Base-by-base conservation (phyloP, 2,797 vertebrate genomes). In the Brachymystax lenok region DNA sequence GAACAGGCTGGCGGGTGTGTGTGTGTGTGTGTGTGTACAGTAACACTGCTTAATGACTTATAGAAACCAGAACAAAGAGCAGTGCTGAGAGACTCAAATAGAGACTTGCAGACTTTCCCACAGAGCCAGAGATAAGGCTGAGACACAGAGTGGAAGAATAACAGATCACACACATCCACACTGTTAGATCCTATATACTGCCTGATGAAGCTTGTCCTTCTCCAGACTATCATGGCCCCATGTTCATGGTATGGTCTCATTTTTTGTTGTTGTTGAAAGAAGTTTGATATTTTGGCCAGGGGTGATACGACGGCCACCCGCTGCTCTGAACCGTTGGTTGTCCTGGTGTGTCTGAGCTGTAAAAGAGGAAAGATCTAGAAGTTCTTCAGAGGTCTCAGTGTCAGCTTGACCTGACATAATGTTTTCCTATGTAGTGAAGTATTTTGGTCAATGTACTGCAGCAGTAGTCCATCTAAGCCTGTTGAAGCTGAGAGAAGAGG, bases 11-110 rank as follows among this genome's bases (percentile, higher is more conserved):
- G 79, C 61, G 8, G 8, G 67, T 40, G 33, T 40, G 67, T 5
- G 13, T 2, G 75, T 80, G 87, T 77, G 77, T 80, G 84, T 63
- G 76, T 80, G 86, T 86, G 74, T 83, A 86, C 76, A 75, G 80
- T 88, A 88, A 91, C 89, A 82, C 83, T 77, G 86, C 86, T 86
- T 75, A 78, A 84, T 67, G 72, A 87, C 76, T 24, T 74, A 86
- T 85, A 90, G 90, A 92, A 92, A 92, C 74, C 88, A 88, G 90
- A 7, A 71, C 76, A 78, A 74, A 93, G 91, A 91, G 84, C 90
- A 84, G 73, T 75, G 68, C 68, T 21, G 66, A 74, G 77, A 82
- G 52, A 74, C 35, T 81, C 84, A 86, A 85, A 90, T 82, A 85
- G 90, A 86, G 83, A 77, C 59, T 27, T 63, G 59, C 59, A 72